Base-by-base conservation (phyloP, 2,888 invertebrate genomes). In the Gastrophysa polygoni region DNA sequence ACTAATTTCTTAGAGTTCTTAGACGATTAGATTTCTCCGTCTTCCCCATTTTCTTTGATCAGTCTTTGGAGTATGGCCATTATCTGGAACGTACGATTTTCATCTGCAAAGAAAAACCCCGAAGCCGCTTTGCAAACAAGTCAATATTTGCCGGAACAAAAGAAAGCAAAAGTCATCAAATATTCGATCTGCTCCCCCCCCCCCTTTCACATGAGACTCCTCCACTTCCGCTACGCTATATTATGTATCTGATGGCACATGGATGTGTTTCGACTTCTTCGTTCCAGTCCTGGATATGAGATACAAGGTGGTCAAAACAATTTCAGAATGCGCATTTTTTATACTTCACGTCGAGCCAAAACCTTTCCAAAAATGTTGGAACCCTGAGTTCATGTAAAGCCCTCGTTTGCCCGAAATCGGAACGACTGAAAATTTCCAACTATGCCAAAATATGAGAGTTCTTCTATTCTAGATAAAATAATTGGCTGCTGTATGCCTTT, bases 231-330 rank as follows among this genome's bases (percentile, higher is more conserved):
- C 59, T 63, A 21, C 59, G 55, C 56, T 59, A 51, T 63, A 63
- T 59, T 59, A 63, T 59, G 63, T 63, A 63, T 63, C 56, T 63
- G 59, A 59, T 63, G 63, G 50, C 63, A 56, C 63, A 59, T 34
- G 50, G 44, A 52, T 55, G 55, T 49, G 59, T 59, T 63, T 59
- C 48, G 54, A 57, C 57, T 20, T 21, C 21, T 52, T 14, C 21
- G 8, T 20, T 14, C 34, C 17, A 49, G 20, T 32, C 51, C 20
- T n/a, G 32, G 14, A 38, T 38, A 32, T 4, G 10, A 32, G 7
- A 2, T 32, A 38, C 38, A 14, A 6, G n/a, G 38, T 38, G 38
- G 14, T 6, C 11, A 38, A 32, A n/a, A n/a, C n/a, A n/a, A n/a
- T n/a, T n/a, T n/a, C n/a, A n/a, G n/a, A n/a, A n/a, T n/a, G n/a